Base-by-base conservation (phyloP, 2,888 invertebrate genomes). In the Cataglyphis albicans region DNA sequence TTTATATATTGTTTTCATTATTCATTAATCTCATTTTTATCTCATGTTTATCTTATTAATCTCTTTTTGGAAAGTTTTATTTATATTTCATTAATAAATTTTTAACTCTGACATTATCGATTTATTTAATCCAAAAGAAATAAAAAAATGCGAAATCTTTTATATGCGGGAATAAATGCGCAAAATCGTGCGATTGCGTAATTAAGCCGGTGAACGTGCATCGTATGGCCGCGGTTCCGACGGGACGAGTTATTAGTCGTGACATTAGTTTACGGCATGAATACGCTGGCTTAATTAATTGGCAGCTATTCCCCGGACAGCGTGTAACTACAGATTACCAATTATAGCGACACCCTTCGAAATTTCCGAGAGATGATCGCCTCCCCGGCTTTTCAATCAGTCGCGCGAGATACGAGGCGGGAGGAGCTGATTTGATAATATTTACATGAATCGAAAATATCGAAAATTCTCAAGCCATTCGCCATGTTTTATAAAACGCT, bases 261-360 rank as follows among this genome's bases (percentile, higher is more conserved):
- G 84, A 83, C 91, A 90, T 91, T 90, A 90, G 88, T 88, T 88
- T 89, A 87, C 88, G 81, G 82, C 85, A 84, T 88, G 88, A 88
- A 90, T 89, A 90, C 88, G 82, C 84, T 1, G 85, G 88, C 87
- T 90, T 89, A 90, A 90, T 90, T 90, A 91, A 91, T 90, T 86
- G 88, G 87, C 88, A 86, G 86, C 83, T 88, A 86, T 84, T 83
- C 88, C 87, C 86, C 82, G 78, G 86, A 84, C 86, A 78, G 86
- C 70, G 81, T 87, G 88, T 90, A 88, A 84, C 86, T 87, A 73
- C 83, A 76, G 82, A 90, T 86, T 88, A 88, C 86, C 87, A 88
- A 89, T 90, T 90, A 89, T 84, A 81, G 85, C 41, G 63, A 83
- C 83, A 84, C 75, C 82, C 82, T 83, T 82, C 82, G 70, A 82